phyloP scores from a whole-genome alignment of 2,888 invertebrate species.

The Camponotus fellah region DNA sequence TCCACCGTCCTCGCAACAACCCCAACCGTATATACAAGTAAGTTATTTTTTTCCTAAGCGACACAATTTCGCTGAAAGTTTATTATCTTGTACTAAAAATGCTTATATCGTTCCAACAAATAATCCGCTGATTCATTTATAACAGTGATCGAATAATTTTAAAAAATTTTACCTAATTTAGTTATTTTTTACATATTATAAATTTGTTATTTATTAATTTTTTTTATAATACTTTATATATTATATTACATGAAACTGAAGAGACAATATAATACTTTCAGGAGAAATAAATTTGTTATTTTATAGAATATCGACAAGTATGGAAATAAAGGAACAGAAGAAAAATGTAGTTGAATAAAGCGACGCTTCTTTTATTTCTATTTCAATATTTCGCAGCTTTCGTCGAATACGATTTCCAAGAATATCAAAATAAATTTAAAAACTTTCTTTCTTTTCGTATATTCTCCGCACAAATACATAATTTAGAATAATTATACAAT shows the following conservation, averaged over 20 bases:
- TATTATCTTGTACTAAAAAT: not conserved
- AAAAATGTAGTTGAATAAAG: not conserved
- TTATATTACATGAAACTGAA: not conserved
- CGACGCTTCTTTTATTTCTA: not conserved
- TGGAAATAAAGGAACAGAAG: not conserved
- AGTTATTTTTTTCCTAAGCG: slow-evolving; percentile 33
- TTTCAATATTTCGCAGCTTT: not conserved
- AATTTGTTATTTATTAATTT: too few species aligned
- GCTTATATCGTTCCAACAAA: not conserved
- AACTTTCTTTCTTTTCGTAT: not conserved
- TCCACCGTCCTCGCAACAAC: slow-evolving; percentile 83
- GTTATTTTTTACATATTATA: too few species aligned
- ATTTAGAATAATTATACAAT: not conserved
- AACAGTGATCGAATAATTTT: not conserved
- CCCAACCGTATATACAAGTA: slow-evolving; percentile 84
- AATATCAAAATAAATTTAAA: not conserved
- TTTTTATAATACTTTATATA: too few species aligned
- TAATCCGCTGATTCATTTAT: not conserved
- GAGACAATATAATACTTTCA: not conserved
- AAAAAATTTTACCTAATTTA: not conserved
- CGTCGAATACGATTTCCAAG: not conserved
- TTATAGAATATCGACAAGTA: not conserved
- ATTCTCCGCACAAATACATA: not conserved
- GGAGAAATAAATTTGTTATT: slow-evolving; percentile 21
- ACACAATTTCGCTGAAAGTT: not conserved